Evolutionary conservation across 2,113 vertebrate genomes (phyloP).

Genomic region (Hypocryptadius cinnamomeus): DNA sequence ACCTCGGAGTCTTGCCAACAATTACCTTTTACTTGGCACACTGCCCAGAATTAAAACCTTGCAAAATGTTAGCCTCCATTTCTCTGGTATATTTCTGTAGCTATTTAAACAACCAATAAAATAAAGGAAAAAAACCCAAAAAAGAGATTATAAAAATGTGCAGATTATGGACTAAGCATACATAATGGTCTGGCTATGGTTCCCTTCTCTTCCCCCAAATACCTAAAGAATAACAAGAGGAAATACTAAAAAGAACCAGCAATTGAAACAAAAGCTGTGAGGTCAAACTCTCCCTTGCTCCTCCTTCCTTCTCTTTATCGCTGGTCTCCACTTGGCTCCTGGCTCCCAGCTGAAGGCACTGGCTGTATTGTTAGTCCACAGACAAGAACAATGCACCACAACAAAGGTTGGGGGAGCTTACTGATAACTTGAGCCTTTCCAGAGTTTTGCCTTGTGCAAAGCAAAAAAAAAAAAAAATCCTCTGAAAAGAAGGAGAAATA

Average conservation of each 20-base stretch:
- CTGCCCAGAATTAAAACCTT: neutral
- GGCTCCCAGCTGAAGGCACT: neutral
- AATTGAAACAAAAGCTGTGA: constrained; percentile 16
- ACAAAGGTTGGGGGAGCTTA: neutral
- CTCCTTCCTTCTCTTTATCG: constrained; percentile 22
- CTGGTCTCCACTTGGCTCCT: neutral
- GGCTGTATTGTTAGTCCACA: neutral
- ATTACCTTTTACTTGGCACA: neutral
- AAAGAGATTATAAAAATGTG: neutral
- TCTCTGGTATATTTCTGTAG: neutral
- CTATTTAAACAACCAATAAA: neutral
- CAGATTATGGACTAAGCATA: neutral
- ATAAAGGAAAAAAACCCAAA: neutral
- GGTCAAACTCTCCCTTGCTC: constrained; percentile 22
- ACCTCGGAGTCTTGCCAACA: neutral
- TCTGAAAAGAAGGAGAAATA: neutral
- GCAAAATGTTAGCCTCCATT: neutral
- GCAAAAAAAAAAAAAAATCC: no score
- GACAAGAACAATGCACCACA: neutral
- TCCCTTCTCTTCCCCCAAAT: neutral
- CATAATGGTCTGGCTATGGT: neutral
- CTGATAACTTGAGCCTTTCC: neutral
- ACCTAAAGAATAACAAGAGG: constrained; percentile 14
- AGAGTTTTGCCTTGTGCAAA: neutral
- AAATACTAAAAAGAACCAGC: constrained; percentile 13